Base-by-base conservation (phyloP, 2,888 invertebrate genomes). In the Mayetiola destructor region DNA sequence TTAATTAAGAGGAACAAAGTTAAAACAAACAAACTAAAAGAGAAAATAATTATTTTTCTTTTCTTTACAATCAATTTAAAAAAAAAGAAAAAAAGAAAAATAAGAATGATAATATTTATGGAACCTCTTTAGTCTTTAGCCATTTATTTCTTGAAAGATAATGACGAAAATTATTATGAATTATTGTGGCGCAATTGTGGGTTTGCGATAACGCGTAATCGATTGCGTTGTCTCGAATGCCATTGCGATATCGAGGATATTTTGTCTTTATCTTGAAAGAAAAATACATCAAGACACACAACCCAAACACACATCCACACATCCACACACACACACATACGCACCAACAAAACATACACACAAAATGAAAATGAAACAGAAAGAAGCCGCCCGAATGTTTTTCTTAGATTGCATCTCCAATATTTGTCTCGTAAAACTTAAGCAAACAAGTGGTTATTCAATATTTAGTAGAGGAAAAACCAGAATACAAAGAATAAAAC, bases 401-500 rank as follows among this genome's bases (percentile, higher is more conserved):
- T 48, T 48, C 48, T 48, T 48, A 48, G 48, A 48, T 27, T 48
- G 48, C 48, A 48, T 48, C 48, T 48, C 48, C 48, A 48, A 27
- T 48, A 27, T 48, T 48, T 27, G 48, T 48, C 23, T n/a, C 27
- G n/a, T 48, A 48, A n/a, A n/a, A n/a, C n/a, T n/a, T n/a, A n/a
- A 48, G 29, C 27, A 27, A 48, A n/a, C n/a, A n/a, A n/a, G n/a
- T n/a, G n/a, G 27, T 48, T 48, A 48, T 27, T 48, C 27, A 48
- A 48, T 2, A 6, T 6, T n/a, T n/a, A 37, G n/a, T n/a, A 48
- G 23, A 6, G 27, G 29, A 48, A 27, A 23, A 23, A 48, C 23
- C 42, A 42, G 23, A 42, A 42, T 23, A 42, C 12, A n/a, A n/a
- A 42, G n/a, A 42, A 23, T 42, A 42, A 42, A 42, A 23, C 21